Evolutionary conservation across 1,140 invertebrate species (phyloP), one percentile per base, ranked within the genome.

Genomic region (Pollicipes pollicipes): DNA sequence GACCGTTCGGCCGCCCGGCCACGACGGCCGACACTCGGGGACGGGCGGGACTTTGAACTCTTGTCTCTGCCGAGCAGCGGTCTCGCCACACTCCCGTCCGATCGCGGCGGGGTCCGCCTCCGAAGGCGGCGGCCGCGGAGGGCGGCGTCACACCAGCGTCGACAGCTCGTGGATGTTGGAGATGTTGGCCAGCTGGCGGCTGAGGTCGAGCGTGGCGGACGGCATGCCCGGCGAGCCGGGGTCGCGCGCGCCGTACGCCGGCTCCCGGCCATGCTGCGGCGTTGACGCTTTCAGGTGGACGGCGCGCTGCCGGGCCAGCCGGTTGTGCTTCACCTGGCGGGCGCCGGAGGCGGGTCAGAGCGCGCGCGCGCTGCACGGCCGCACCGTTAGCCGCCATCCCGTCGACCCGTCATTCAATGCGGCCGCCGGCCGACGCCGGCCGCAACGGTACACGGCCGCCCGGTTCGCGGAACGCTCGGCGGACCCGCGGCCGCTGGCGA

Each of bases 21-120:
- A 58, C 45, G 13, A 35, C 45, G 45, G 2, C 2, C 45, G 13
- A 24, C 45, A 3, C 45, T n/a, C n/a, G n/a, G n/a, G n/a, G n/a
- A n/a, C n/a, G n/a, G n/a, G n/a, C n/a, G n/a, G n/a, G n/a, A 58
- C 45, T 58, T 58, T 58, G 45, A 58, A 58, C 45, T 58, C 45
- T 58, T 10, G n/a, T n/a, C 6, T 58, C 45, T 2, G 45, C 45
- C 45, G 8, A 16, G 4, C 4, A 2, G 2, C 45, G 8, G 45
- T 3, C 13, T 21, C 45, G 45, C 6, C 45, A 21, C 45, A 24
- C 21, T 24, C 45, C 13, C 45, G 45, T 58, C 45, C 13, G 13
- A 21, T 58, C 6, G 13, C 17, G 35, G 35, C 35, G 6, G 35
- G 6, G 6, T 35, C 35, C 17, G n/a, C n/a, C n/a, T n/a, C n/a